Conservation (phyloP, 1,140 invertebrate genomes). For the Conus ventricosus region DNA sequence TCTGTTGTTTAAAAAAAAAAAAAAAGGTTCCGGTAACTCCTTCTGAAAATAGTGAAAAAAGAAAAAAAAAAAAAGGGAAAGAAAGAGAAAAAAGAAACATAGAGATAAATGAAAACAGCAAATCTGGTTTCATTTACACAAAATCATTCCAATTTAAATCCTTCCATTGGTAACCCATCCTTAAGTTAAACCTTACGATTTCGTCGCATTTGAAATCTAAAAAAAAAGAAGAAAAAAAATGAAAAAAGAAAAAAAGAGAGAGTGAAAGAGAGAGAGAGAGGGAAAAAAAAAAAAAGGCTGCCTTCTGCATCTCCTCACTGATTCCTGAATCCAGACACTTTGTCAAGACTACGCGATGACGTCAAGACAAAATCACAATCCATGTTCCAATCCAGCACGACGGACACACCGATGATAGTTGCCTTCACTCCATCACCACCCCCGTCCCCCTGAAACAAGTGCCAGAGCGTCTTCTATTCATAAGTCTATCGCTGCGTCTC, state of each 20-base stretch:
- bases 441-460: background rate
- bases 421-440: conserved; percentile 2
- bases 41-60: too few species aligned
- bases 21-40: background rate
- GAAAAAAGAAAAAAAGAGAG: background rate
- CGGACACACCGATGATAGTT: background rate
- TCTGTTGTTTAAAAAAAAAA: background rate
- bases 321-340: background rate
- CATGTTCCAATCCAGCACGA: background rate
- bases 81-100: background rate
- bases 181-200: background rate
- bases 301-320: conserved; percentile 14
- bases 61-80: too few species aligned
- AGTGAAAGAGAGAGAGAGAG: too few species aligned
- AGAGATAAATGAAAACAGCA: background rate
- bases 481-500: conserved; percentile 42
- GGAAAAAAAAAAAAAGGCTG: conserved; percentile 1
- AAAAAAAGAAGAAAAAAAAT: background rate
- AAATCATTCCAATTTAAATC: background rate
- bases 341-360: background rate
- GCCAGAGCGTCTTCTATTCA: background rate
- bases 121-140: background rate
- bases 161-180: background rate
- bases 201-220: too few species aligned
- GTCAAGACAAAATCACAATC: conserved; percentile 2